Evolutionary conservation across 2,888 invertebrate species (phyloP).

Genomic region (Hirtodrosophila histrioides): DNA sequence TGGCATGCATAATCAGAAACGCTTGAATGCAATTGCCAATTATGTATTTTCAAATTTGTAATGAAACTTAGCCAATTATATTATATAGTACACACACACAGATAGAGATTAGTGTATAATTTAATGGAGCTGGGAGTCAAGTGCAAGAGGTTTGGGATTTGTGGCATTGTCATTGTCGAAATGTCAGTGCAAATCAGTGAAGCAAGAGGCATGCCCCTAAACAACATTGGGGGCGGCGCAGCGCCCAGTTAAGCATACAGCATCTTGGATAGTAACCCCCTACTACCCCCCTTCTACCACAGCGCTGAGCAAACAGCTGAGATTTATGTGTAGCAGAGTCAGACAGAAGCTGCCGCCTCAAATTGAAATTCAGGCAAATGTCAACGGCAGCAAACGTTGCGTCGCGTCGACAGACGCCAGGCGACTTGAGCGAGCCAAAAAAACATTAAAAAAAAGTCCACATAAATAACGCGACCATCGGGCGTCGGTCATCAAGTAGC

Average conservation of each 20-base stretch:
- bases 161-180: slow-evolving; percentile 26
- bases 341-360: slow-evolving; percentile 61
- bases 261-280: too few species aligned
- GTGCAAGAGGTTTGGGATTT: slow-evolving; percentile 5
- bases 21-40: slow-evolving; percentile 62
- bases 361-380: slow-evolving; percentile 80
- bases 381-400: slow-evolving; percentile 58
- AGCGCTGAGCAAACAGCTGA: slow-evolving; percentile 27
- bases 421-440: slow-evolving; percentile 51
- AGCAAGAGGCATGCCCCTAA: slow-evolving; percentile 5
- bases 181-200: slow-evolving; percentile 11
- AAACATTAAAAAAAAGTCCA: slow-evolving; percentile 32
- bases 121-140: neutral
- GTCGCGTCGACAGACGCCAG: slow-evolving; percentile 20
- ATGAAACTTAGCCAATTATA: slow-evolving; percentile 22
- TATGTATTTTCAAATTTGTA: slow-evolving; percentile 50
- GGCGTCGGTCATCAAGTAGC: slow-evolving; percentile 57
- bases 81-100: neutral
- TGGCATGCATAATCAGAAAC: slow-evolving; percentile 26
- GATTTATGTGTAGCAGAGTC: slow-evolving; percentile 65
- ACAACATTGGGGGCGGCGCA: slow-evolving; percentile 10
- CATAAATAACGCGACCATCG: slow-evolving; percentile 74
- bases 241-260: slow-evolving; percentile 8
- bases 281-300: neutral
- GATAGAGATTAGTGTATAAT: neutral